phyloP scores from a whole-genome alignment of 2,113 vertebrate genomes.

The Irena cyanogastra region DNA sequence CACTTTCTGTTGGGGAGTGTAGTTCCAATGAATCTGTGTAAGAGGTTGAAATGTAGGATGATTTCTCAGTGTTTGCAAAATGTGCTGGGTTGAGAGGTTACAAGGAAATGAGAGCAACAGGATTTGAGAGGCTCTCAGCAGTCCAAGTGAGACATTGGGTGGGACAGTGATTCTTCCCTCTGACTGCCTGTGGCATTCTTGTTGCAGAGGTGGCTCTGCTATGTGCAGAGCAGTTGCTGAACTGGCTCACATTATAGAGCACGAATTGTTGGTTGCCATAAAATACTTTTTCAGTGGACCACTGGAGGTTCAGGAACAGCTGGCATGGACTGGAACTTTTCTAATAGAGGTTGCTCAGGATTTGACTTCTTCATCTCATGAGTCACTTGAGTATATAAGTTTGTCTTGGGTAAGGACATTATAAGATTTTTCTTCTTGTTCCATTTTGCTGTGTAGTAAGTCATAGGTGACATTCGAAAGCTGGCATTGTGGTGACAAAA shows the following conservation, averaged over 20 bases:
- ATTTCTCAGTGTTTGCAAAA: not conserved
- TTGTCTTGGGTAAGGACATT: not conserved
- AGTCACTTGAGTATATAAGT: not conserved
- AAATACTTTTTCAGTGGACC: not conserved
- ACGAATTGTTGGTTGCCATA: not conserved
- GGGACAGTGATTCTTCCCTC: not conserved
- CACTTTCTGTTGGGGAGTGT: not conserved
- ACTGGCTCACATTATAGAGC: not conserved
- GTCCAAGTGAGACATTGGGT: not conserved
- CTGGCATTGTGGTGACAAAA: not conserved
- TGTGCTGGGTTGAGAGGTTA: not conserved
- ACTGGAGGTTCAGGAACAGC: not conserved
- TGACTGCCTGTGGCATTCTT: not conserved
- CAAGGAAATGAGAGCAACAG: not conserved
- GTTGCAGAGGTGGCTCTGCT: not conserved
- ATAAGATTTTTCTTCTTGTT: not conserved
- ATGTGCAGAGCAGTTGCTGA: not conserved
- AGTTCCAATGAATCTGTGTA: not conserved
- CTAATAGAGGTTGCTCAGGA: not conserved
- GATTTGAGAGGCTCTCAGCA: not conserved
- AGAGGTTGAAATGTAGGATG: not conserved
- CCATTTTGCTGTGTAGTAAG: not conserved
- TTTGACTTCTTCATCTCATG: rapidly evolving
- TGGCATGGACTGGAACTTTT: not conserved
- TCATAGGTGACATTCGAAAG: not conserved